Conservation (phyloP, 2,113 vertebrate genomes). For the Desmodus rotundus region DNA sequence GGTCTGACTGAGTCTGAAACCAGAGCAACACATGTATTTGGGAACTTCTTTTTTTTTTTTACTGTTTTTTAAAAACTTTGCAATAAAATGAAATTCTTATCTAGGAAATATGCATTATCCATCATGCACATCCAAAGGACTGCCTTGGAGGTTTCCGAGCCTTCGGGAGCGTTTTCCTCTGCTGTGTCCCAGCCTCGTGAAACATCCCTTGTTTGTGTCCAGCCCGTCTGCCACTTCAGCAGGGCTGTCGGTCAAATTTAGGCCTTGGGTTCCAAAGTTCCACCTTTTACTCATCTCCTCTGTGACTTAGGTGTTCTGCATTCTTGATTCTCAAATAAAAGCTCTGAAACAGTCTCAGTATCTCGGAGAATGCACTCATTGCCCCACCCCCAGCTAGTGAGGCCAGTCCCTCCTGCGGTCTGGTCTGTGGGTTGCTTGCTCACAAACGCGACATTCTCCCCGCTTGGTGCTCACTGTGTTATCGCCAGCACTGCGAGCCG, state of each 20-base stretch:
- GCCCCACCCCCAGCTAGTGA: background rate
- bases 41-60: background rate
- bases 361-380: background rate
- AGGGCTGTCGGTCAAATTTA: background rate
- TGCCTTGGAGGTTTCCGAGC: background rate
- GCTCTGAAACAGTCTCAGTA: background rate
- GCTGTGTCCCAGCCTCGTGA: background rate
- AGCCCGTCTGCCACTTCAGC: background rate
- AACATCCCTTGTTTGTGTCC: background rate
- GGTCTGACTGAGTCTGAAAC: background rate
- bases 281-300: background rate
- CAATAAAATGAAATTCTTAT: constrained; percentile 11
- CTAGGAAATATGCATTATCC: background rate
- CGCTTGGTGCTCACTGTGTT: background rate
- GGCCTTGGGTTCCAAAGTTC: constrained; percentile 3
- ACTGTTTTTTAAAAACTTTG: constrained; percentile 9
- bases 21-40: background rate
- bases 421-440: background rate
- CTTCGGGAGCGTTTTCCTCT: background rate
- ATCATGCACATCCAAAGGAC: background rate
- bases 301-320: constrained; percentile 44
- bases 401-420: background rate
- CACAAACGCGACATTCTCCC: background rate
- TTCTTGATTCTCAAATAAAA: constrained; percentile 54
- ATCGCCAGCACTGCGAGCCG: constrained; percentile 15